Base-by-base conservation (phyloP, 2,113 vertebrate genomes). In the Solea solea region DNA sequence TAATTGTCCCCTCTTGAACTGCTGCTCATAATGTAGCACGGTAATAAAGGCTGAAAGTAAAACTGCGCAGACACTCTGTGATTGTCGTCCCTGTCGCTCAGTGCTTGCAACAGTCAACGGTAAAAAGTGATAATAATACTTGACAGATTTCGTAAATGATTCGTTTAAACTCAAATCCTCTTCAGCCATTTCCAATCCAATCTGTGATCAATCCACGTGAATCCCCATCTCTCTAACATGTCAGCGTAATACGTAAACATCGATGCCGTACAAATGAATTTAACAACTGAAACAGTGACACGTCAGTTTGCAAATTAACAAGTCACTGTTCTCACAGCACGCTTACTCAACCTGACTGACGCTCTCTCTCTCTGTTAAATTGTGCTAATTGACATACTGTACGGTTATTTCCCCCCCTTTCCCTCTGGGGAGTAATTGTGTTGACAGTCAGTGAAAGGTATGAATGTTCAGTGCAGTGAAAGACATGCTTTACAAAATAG, bases 41-140 rank as follows among this genome's bases (percentile, higher is more conserved):
- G 67, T 41, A 79, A 59, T 68, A 58, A 79, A 77, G 76, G 78
- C 84, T 69, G 53, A 72, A 79, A 70, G 64, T 48, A 41, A 76
- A 80, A 73, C 83, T 83, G 65, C 76, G 74, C 75, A 74, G 82
- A 68, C 51, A 70, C 79, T 79, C n/a, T 49, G 28, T 64, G 54
- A 74, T 69, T 66, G 68, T 48, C 40, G 54, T 80, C 11, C 56
- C 68, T 58, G 28, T 56, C 74, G 79, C 41, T 68, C 59, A 16
- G 61, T 44, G 16, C 50, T 69, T 53, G 52, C 70, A 82, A 74
- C 82, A 86, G 86, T 79, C 85, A 85, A 46, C 46, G 40, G 56
- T 73, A 73, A 69, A 80, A 81, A 51, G 10, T 83, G 87, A 91
- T 79, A 89, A 75, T 78, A 81, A 86, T 57, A 61, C 84, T 87